phyloP scores from a whole-genome alignment of 92 coral and sea anemone genomes.

The Actinostola sp. region DNA sequence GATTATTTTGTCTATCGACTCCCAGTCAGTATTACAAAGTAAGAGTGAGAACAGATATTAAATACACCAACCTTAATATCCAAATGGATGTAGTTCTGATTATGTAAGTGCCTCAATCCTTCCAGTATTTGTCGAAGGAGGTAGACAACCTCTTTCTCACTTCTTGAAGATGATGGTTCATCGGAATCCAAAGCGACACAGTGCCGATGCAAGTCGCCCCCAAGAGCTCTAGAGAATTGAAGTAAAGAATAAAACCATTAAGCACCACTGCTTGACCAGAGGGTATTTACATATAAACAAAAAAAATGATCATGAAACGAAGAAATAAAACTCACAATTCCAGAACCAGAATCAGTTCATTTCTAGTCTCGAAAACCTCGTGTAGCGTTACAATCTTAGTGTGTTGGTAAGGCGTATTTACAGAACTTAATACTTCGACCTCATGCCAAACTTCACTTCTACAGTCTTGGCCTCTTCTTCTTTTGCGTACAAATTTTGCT shows the following conservation, averaged over 20 bases:
- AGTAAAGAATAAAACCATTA: conserved; percentile 34
- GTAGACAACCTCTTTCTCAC: conserved; percentile 88
- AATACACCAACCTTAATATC: conserved; percentile 81
- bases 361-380: conserved; percentile 87
- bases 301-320: not conserved
- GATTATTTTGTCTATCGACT: conserved; percentile 16
- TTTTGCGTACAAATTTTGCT: conserved; percentile 85
- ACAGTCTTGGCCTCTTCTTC: conserved; percentile 90
- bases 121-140: conserved; percentile 86
- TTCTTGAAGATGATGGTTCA: conserved; percentile 82
- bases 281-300: conserved; percentile 21
- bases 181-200: conserved; percentile 85
- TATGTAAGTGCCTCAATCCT: conserved; percentile 83
- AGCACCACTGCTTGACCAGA: not conserved
- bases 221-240: conserved; percentile 77
- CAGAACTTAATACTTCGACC: conserved; percentile 76
- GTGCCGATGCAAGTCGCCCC: conserved; percentile 90
- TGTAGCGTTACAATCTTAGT: conserved; percentile 75
- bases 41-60: not conserved
- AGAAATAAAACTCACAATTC: conserved; percentile 68
- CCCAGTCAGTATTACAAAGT: not conserved
- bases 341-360: conserved; percentile 73
- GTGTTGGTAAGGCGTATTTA: conserved; percentile 77
- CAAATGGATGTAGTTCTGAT: conserved; percentile 73
- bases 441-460: conserved; percentile 92